phyloP scores from a whole-genome alignment of 2,113 vertebrate genomes.

The Chlamydotis undulata region DNA sequence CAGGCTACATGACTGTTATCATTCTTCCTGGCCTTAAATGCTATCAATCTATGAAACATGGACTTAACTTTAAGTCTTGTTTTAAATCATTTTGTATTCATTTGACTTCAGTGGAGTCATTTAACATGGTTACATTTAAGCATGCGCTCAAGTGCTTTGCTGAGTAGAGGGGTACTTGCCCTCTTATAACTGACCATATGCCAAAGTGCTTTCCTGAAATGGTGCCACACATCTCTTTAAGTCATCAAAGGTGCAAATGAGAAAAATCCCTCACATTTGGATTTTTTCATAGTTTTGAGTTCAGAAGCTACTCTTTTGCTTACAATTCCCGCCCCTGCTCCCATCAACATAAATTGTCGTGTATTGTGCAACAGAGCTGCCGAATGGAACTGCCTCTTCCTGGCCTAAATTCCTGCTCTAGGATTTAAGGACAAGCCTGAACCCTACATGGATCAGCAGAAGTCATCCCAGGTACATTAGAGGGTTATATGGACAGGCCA shows the following conservation, averaged over 20 bases:
- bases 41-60: neutral
- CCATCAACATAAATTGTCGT: accelerated
- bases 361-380: neutral
- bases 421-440: neutral
- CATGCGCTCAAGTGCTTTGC: neutral
- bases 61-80: neutral
- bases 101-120: neutral
- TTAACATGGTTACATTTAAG: neutral
- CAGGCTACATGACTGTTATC: neutral
- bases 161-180: neutral
- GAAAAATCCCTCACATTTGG: neutral
- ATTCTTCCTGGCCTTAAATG: neutral
- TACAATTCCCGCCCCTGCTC: no score
- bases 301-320: neutral
- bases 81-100: neutral
- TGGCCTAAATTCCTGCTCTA: neutral
- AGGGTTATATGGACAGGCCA: neutral
- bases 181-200: neutral
- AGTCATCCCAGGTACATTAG: neutral
- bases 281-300: neutral
- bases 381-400: neutral
- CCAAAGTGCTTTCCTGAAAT: neutral
- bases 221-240: neutral
- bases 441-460: neutral
- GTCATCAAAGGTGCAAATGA: neutral